A percentile compares a stretch with the other conserved stretches of the same genome.
Conservation (phyloP, 2,888 invertebrate species). For the Pasiphila rectangulata region DNA sequence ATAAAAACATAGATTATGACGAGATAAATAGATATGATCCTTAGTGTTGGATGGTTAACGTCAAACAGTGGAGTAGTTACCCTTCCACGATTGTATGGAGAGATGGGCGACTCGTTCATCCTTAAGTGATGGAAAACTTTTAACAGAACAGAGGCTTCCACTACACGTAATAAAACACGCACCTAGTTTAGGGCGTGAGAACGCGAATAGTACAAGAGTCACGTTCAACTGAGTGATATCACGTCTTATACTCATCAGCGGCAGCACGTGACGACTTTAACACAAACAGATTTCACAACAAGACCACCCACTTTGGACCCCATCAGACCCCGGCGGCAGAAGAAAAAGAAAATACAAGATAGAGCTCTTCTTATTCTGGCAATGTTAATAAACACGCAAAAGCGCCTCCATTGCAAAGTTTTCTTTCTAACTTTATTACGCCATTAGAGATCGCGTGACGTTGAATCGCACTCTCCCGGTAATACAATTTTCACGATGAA, state of each 20-base stretch:
- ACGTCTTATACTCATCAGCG: conserved; percentile 79
- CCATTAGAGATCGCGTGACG: conserved; percentile 77
- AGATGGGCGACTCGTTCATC: too few relatives aligned
- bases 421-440: conserved; percentile 77
- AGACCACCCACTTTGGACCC: conserved; percentile 55
- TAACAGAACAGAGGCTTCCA: background rate
- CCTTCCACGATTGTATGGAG: too few relatives aligned
- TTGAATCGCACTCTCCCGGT: conserved; percentile 63
- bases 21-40: too few relatives aligned
- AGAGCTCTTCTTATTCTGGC: conserved; percentile 55
- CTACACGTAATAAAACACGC: conserved; percentile 13
- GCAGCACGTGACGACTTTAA: conserved; percentile 78
- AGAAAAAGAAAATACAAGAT: conserved; percentile 42
- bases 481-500: conserved; percentile 66
- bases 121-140: background rate
- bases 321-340: conserved; percentile 38
- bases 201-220: conserved; percentile 69
- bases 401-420: conserved; percentile 63
- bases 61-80: too few relatives aligned
- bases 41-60: too few relatives aligned
- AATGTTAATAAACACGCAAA: conserved; percentile 74
- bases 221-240: conserved; percentile 79
- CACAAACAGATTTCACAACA: conserved; percentile 77
- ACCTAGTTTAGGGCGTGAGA: conserved; percentile 54
- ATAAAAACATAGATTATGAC: too few relatives aligned